Conservation (phyloP, 2,797 vertebrate species). For the Remorina albescens region DNA sequence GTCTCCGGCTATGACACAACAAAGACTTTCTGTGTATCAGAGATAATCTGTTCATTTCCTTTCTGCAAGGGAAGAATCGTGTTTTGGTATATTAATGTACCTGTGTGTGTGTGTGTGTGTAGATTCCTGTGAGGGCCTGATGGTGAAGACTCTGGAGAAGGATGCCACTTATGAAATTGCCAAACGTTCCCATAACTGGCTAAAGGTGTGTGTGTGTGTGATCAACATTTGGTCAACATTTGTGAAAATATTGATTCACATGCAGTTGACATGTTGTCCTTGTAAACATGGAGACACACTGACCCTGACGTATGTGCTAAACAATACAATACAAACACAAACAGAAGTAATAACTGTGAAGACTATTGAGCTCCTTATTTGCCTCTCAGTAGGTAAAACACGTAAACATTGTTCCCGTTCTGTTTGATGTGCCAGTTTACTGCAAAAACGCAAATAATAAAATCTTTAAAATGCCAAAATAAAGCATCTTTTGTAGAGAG, state of each 20-base stretch:
- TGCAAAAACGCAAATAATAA: slow-evolving; percentile 1
- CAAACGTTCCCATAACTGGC: slow-evolving; percentile 94
- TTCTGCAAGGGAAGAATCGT: slow-evolving; percentile 38
- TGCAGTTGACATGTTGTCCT: neutral
- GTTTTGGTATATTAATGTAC: slow-evolving; percentile 45
- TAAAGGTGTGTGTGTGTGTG: slow-evolving; percentile 86
- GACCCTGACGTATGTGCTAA: neutral
- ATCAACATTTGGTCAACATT: accelerated
- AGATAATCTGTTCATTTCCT: slow-evolving; percentile 75
- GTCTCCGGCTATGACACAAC: slow-evolving; percentile 31
- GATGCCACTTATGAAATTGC: slow-evolving; percentile 95
- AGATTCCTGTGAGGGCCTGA: slow-evolving; percentile 95
- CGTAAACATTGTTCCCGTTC: neutral
- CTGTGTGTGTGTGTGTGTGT: slow-evolving; percentile 48
- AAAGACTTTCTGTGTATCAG: slow-evolving; percentile 58
- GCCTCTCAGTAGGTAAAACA: neutral
- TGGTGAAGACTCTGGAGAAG: slow-evolving; percentile 94
- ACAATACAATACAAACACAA: neutral
- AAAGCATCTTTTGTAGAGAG: neutral
- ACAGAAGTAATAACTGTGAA: neutral
- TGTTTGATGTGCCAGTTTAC: neutral
- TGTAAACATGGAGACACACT: neutral
- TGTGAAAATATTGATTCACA: slow-evolving; percentile 1
- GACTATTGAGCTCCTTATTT: neutral
- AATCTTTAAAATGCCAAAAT: neutral